Base-by-base conservation (phyloP, 2,797 vertebrate genomes). In the Coranthus polyacanthus region DNA sequence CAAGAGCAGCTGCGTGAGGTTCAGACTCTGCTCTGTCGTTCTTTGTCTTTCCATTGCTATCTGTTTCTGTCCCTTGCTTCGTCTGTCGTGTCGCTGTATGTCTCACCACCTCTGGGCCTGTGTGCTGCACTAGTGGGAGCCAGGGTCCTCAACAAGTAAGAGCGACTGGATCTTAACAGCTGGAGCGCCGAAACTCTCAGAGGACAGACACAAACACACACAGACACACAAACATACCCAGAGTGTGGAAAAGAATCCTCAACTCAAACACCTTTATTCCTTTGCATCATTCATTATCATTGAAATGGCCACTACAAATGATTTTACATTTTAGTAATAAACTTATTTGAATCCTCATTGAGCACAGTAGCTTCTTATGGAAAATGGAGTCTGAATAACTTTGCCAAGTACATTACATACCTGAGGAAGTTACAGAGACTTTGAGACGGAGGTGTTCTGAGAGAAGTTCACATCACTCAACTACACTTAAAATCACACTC, bases 1-100 rank as follows among this genome's bases (percentile, higher is more conserved):
- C 94, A 92, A 91, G 93, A 94, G 95, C 97, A 98, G 95, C 96
- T 98, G 96, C 92, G 94, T 90, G 83, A 84, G 86, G 89, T 93
- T 93, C 84, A 43, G 93, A 93, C 93, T 90, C 93, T 90, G 92
- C 93, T 86, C 92, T 87, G 78, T 75, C 54, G 13, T 68, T 74
- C 81, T 89, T 90, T 91, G 89, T 91, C 82, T 85, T 71, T 86
- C 71, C 65, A 65, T 83, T 36, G 20, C 81, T 82, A 82, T 89
- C 87, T 34, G 64, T 89, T 78, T 88, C 86, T 72, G 80, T 87
- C 80, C 77, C 78, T 60, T 55, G 90, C 90, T 88, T 86, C 68
- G 73, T 88, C 76, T 86, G 84, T 88, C 60, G 54, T 75, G 67
- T 63, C 15, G 74, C 69, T 86, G 75, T 88, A 59, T 91, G 86